Evolutionary conservation across 2,888 invertebrate genomes (phyloP).

Genomic region (Lycia hirtaria): DNA sequence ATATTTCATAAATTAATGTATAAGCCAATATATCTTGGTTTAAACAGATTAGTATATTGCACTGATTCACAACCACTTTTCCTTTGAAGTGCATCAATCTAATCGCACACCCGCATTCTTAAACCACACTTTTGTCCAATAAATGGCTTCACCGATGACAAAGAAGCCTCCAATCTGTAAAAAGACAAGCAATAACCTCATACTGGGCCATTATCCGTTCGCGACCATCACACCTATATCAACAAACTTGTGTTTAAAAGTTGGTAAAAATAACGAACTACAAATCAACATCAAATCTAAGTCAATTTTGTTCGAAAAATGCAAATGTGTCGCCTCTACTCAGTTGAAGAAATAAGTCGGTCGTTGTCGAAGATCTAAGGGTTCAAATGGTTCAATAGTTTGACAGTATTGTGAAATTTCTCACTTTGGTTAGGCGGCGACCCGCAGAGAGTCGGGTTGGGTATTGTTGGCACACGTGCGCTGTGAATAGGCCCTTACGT

Average conservation of each 20-base stretch:
- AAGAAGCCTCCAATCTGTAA: slow-evolving; percentile 63
- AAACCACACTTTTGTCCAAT: slow-evolving; percentile 50
- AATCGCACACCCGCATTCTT: slow-evolving; percentile 50
- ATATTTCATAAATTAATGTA: too few relatives aligned
- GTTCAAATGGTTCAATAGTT: slow-evolving; percentile 67
- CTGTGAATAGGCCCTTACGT: slow-evolving; percentile 71
- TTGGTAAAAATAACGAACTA: neutral
- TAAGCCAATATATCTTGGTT: too few relatives aligned
- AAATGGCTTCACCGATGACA: slow-evolving; percentile 62
- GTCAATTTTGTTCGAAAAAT: neutral
- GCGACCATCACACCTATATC: slow-evolving; percentile 68
- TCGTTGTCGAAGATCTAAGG: slow-evolving; percentile 42
- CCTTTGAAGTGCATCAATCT: slow-evolving; percentile 36
- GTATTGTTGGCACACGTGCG: slow-evolving; percentile 80
- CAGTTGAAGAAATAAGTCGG: neutral
- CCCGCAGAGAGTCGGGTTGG: slow-evolving; percentile 75
- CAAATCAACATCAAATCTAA: neutral
- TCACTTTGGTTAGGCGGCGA: slow-evolving; percentile 68
- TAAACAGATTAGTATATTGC: slow-evolving; percentile 5
- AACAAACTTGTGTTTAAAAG: neutral
- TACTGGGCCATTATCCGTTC: slow-evolving; percentile 71
- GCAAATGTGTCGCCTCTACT: neutral
- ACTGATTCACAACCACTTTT: slow-evolving; percentile 14
- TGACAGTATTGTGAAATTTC: slow-evolving; percentile 80
- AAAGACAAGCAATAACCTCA: slow-evolving; percentile 65